Percentiles rank a stretch among this genome's conserved stretches.
Evolutionary conservation across 2,888 invertebrate species (phyloP).

Genomic region (Amphimallon solstitiale): DNA sequence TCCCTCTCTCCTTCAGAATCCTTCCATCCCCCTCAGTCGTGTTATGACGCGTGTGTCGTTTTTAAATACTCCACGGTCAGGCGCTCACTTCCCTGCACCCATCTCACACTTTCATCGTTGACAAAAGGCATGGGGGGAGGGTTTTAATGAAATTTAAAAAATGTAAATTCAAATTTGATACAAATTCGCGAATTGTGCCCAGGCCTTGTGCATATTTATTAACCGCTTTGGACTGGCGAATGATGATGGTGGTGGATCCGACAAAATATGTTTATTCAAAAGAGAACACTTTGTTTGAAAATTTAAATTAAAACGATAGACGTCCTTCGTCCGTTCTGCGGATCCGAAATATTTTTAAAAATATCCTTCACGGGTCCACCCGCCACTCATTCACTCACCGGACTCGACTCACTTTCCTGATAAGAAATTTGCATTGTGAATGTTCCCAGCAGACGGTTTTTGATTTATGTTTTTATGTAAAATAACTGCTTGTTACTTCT

Average conservation of each 20-base stretch:
- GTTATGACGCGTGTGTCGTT: slow-evolving; percentile 15
- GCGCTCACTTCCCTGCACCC: not conserved
- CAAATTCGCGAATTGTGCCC: slow-evolving; percentile 58
- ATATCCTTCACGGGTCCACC: slow-evolving; percentile 10
- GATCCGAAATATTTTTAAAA: slow-evolving; percentile 43
- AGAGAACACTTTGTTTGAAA: slow-evolving; percentile 56
- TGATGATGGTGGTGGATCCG: slow-evolving; percentile 52
- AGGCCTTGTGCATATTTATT: slow-evolving; percentile 61
- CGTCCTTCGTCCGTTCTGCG: slow-evolving; percentile 36
- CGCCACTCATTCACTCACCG: not conserved
- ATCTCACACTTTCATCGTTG: not conserved
- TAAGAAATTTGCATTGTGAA: slow-evolving; percentile 39
- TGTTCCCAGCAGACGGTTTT: slow-evolving; percentile 19
- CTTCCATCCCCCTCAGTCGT: not conserved
- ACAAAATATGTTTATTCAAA: slow-evolving; percentile 61
- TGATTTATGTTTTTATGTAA: slow-evolving; percentile 24
- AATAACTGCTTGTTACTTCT: slow-evolving; percentile 20
- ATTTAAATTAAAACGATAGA: slow-evolving; percentile 57
- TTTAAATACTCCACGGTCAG: slow-evolving; percentile 1
- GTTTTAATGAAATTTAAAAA: slow-evolving; percentile 56
- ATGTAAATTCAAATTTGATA: slow-evolving; percentile 61
- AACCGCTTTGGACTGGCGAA: slow-evolving; percentile 41
- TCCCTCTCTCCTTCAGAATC: not conserved
- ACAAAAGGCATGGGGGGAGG: slow-evolving; percentile 25
- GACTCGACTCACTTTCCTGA: slow-evolving; percentile 30